These are phyloP conservation scores for Phalera bucephala DNA, from an alignment of 2,888 invertebrate genomes.

Conservation along the genomic window DNA sequence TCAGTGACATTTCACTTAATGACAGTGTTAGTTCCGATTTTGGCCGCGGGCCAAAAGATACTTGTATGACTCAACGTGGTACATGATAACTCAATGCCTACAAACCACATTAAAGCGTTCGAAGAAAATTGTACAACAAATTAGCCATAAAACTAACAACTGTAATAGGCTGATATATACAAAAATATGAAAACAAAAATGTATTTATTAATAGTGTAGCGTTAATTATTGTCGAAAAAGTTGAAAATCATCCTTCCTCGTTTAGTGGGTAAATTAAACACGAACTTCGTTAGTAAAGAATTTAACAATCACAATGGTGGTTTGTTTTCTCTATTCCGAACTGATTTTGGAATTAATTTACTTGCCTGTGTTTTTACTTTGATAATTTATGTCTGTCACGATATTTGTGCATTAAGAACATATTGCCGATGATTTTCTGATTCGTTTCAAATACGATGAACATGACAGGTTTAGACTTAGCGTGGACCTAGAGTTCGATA, in stretches of 20 bases:
- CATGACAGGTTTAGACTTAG: neutral
- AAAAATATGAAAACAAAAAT: slow-evolving; percentile 2
- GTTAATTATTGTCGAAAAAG: neutral
- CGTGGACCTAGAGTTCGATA: neutral
- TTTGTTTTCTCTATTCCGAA: slow-evolving; percentile 5
- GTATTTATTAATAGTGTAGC: neutral
- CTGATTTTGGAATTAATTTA: slow-evolving; percentile 15
- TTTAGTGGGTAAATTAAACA: neutral
- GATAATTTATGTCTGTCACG: slow-evolving; percentile 24
- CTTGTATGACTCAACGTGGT: too few relatives aligned
- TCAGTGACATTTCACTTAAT: too few relatives aligned
- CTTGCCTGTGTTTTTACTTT: neutral
- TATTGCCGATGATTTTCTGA: slow-evolving; percentile 19
- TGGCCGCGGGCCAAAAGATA: too few relatives aligned
- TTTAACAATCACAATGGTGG: neutral
- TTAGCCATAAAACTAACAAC: too few relatives aligned
- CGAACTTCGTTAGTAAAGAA: neutral
- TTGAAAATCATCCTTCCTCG: neutral
- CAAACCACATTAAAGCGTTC: too few relatives aligned
- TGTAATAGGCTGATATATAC: too few relatives aligned
- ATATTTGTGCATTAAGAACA: slow-evolving; percentile 24
- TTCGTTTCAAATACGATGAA: slow-evolving; percentile 10
- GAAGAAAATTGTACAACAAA: too few relatives aligned
- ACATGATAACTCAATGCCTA: too few relatives aligned
- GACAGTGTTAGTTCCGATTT: too few relatives aligned